These are phyloP conservation scores for Phataginus tricuspis DNA, from an alignment of 2,797 vertebrate species.

Conservation along the genomic window DNA sequence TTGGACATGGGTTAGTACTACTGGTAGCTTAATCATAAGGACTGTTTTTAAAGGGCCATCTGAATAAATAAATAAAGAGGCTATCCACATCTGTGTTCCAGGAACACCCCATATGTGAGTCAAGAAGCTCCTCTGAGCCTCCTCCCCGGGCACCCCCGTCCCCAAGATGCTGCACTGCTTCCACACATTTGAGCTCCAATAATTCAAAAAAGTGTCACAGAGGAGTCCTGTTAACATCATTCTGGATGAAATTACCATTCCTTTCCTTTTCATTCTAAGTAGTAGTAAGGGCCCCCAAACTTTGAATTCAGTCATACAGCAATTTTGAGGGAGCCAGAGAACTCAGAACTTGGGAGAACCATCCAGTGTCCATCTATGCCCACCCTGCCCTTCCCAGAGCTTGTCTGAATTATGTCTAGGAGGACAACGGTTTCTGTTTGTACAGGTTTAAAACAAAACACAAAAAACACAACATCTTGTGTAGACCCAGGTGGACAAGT, in stretches of 20 bases:
- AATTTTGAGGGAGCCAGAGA: background rate
- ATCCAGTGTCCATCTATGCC: background rate
- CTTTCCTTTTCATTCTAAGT: background rate
- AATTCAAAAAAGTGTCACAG: conserved; percentile 15
- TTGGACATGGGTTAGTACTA: background rate
- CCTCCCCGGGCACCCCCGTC: accelerated
- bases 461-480: background rate
- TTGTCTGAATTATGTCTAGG: background rate
- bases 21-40: background rate
- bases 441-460: background rate
- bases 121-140: background rate
- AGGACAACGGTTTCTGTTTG: background rate
- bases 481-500: background rate
- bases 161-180: background rate
- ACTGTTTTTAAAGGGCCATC: background rate
- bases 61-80: no score
- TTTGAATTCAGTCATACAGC: background rate
- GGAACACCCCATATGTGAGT: background rate
- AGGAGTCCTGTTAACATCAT: background rate
- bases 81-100: background rate
- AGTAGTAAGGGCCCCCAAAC: background rate
- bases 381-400: background rate
- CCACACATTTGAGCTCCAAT: background rate
- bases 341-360: background rate
- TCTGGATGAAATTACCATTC: background rate